phyloP scores from a whole-genome alignment of 1,140 invertebrate species.

The Trachymyrmex septentrionalis region DNA sequence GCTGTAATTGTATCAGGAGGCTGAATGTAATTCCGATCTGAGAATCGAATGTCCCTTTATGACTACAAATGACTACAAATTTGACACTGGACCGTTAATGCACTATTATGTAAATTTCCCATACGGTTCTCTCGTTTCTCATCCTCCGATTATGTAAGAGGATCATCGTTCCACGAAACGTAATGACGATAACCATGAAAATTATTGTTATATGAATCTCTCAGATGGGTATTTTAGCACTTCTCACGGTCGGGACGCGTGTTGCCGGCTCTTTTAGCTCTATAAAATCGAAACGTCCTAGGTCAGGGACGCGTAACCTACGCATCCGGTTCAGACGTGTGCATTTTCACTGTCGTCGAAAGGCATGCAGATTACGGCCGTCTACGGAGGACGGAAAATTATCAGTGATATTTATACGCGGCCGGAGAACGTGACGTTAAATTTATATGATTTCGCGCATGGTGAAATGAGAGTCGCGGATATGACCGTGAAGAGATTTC shows the following conservation, averaged over 20 bases:
- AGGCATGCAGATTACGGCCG: slow-evolving; percentile 49
- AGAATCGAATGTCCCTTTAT: not conserved
- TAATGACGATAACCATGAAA: not conserved
- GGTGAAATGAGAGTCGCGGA: slow-evolving; percentile 14
- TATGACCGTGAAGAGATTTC: slow-evolving; percentile 43
- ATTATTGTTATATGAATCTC: not conserved
- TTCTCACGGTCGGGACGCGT: slow-evolving; percentile 1
- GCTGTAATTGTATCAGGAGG: slow-evolving; percentile 15
- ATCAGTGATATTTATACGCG: slow-evolving; percentile 40
- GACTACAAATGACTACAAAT: not conserved
- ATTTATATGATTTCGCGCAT: slow-evolving; percentile 59
- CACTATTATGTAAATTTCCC: not conserved
- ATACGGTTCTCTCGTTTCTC: not conserved
- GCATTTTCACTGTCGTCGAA: slow-evolving; percentile 44
- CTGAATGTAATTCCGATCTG: too few relatives aligned
- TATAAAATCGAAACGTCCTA: slow-evolving; percentile 67
- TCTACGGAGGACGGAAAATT: slow-evolving; percentile 63
- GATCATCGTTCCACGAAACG: not conserved
- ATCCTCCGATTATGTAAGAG: not conserved
- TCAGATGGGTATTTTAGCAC: not conserved
- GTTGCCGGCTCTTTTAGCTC: not conserved
- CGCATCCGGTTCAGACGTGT: slow-evolving; percentile 60
- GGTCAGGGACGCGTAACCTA: slow-evolving; percentile 77
- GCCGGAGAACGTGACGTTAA: slow-evolving; percentile 62
- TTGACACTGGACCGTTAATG: not conserved